phyloP scores from a whole-genome alignment of 2,888 invertebrate species.

The Lasioglossum calceatum region DNA sequence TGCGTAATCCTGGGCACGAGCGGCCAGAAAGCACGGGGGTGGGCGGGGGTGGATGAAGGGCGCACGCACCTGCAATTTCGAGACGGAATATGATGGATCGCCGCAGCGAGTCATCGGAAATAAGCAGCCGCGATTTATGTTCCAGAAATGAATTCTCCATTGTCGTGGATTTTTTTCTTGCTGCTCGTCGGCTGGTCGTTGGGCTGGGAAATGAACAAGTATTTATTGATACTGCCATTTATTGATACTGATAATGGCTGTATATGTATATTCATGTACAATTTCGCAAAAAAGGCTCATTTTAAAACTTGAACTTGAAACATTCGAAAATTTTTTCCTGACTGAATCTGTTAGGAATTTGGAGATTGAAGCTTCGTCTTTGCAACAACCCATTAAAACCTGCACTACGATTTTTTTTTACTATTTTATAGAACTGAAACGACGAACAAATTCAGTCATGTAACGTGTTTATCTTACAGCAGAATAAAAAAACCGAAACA shows the following conservation, averaged over 20 bases:
- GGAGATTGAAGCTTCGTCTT: too few species aligned
- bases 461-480: too few species aligned
- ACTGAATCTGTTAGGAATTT: too few species aligned
- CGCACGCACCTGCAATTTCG: conserved; percentile 57
- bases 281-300: not conserved
- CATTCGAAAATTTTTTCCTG: too few species aligned
- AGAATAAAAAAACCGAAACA: too few species aligned
- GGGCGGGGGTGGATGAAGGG: not conserved
- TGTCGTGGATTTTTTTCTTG: not conserved
- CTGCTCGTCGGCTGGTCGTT: not conserved
- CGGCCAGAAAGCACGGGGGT: conserved; percentile 47
- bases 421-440: too few species aligned
- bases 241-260: not conserved
- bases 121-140: not conserved
- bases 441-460: too few species aligned
- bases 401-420: too few species aligned
- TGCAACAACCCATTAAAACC: too few species aligned
- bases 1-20: conserved; percentile 68
- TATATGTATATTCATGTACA: not conserved
- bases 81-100: conserved; percentile 36
- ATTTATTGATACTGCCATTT: not conserved
- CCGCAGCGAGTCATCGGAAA: not conserved
- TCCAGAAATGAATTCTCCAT: conserved; percentile 7
- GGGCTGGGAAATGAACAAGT: not conserved
- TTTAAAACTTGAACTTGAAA: too few species aligned